Percentiles rank a stretch among this genome's conserved stretches.
These are phyloP conservation scores for Petrophora chlorosata DNA, from an alignment of 2,888 invertebrate genomes.

Conservation along the genomic window DNA sequence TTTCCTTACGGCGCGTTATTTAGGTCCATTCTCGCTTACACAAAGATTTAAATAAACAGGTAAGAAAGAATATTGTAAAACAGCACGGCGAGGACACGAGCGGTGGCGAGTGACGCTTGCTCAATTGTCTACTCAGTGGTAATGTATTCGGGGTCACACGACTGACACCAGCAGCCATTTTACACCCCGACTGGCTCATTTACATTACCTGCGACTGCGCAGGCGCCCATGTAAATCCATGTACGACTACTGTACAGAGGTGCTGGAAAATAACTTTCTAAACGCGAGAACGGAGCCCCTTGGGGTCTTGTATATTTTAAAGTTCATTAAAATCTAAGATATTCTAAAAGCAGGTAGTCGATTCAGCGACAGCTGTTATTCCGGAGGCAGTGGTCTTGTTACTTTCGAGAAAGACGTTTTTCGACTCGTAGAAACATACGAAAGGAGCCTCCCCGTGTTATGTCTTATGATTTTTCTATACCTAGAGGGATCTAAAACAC, in stretches of 20 bases:
- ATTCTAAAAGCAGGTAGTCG: neutral
- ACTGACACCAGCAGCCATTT: constrained; percentile 56
- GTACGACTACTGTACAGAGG: constrained; percentile 25
- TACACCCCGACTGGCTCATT: constrained; percentile 49
- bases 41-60: constrained; percentile 14
- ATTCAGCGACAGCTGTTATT: neutral
- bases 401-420: too few relatives aligned
- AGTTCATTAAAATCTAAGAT: constrained; percentile 6
- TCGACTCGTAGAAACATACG: too few relatives aligned
- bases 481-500: too few relatives aligned
- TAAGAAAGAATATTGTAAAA: constrained; percentile 31
- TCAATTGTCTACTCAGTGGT: constrained; percentile 56
- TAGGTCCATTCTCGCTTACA: neutral
- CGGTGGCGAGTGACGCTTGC: constrained; percentile 43
- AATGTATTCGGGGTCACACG: constrained; percentile 76
- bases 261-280: constrained; percentile 41
- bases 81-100: constrained; percentile 34
- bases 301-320: constrained; percentile 17
- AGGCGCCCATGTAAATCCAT: constrained; percentile 41
- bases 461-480: too few relatives aligned
- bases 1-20: constrained; percentile 1
- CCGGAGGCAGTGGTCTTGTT: too few relatives aligned
- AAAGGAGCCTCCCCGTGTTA: too few relatives aligned
- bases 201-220: constrained; percentile 41
- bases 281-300: constrained; percentile 5